phyloP scores from a whole-genome alignment of 2,888 invertebrate genomes.

The Ectemnius cavifrons region DNA sequence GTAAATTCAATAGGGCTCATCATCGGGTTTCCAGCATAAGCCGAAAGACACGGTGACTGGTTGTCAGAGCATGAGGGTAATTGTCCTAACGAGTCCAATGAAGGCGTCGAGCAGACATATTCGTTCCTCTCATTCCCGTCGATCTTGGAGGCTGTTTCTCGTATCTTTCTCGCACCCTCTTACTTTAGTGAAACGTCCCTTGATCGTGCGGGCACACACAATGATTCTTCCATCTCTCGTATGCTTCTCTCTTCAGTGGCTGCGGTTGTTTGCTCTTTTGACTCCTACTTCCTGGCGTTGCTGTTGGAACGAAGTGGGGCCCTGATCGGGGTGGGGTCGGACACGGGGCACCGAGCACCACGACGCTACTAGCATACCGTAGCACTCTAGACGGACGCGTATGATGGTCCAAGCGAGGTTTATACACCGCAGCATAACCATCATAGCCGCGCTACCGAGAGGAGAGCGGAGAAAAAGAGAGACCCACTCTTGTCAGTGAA shows the following conservation, averaged over 20 bases:
- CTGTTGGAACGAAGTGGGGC: not conserved
- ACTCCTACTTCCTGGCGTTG: constrained; percentile 54
- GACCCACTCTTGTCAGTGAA: not conserved
- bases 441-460: constrained; percentile 8
- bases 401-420: constrained; percentile 24
- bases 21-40: constrained; percentile 38
- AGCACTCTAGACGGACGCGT: not conserved
- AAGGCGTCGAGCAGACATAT: constrained; percentile 31
- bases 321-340: constrained; percentile 37
- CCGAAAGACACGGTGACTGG: constrained; percentile 32
- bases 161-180: not conserved
- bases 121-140: constrained; percentile 12
- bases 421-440: not conserved
- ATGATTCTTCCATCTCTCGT: constrained; percentile 45
- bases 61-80: constrained; percentile 32
- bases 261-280: constrained; percentile 51
- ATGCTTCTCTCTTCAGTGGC: constrained; percentile 34
- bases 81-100: constrained; percentile 56
- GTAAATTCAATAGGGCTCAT: too few species aligned
- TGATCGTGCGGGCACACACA: constrained; percentile 18
- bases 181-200: constrained; percentile 2
- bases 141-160: not conserved
- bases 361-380: constrained; percentile 20
- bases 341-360: constrained; percentile 35
- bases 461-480: constrained; percentile 23